Evolutionary conservation across 1,140 invertebrate species (phyloP), one percentile per base, ranked within the genome.

Genomic region (Trinorchestia longiramus): DNA sequence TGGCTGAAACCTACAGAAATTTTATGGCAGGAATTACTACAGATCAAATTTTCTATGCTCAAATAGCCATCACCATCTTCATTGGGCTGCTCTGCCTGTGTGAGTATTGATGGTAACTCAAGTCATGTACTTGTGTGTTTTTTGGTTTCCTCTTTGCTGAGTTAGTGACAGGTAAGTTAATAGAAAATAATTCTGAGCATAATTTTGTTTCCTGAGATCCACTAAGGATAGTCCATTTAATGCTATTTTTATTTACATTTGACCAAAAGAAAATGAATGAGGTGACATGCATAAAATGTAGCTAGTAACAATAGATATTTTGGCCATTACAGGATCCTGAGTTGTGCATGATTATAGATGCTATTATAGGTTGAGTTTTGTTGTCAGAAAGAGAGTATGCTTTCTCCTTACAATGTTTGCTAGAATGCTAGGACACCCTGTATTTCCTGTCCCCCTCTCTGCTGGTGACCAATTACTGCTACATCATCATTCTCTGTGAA

Each of bases 1-100:
- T 94, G 19, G 92, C 44, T 23, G 92, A 94, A 43, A 94, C 92
- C 11, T 94, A 94, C 44, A 94, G 44, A 94, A 94, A 45, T 94
- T 43, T 94, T 43, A 19, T 94, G 6, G 92, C 92, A 19, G 44
- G 92, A 94, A 94, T 94, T 43, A 45, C 92, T 45, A 0, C 92
- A 45, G 92, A 94, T 40, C 92, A 94, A 94, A 94, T 94, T 36
- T 94, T 94, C 44, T 94, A 94, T 47, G 92, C 43, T 40, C 92
- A 94, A 94, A 94, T 94, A n/a, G 40, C 4, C 44, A 94, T 94
- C 44, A 47, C 92, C 43, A 43, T 94, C 44, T n/a, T 94, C 8
- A n/a, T 94, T 47, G 92, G 92, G 11, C 92, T 94, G 36, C 92
- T 94, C 44, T 43, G 41, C 44, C 36, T 94, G 41, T 94, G 92